A percentile compares a stretch with the other conserved stretches of the same genome.
Evolutionary conservation across 1,140 invertebrate genomes (phyloP).

Genomic region (Rhizoglyphus robini): DNA sequence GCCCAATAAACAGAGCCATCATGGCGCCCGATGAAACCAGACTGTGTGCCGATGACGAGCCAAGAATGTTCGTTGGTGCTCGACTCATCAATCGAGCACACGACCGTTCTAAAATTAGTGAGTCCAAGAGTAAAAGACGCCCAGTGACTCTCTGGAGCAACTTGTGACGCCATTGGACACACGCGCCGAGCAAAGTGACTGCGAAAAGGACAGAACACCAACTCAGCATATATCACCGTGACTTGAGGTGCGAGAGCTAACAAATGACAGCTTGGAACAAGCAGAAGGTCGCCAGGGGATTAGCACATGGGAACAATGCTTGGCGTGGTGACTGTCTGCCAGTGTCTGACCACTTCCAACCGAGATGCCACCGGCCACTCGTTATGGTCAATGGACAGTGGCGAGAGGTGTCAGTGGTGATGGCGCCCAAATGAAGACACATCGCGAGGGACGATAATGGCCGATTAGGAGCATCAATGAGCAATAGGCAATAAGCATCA

Average conservation of each 20-base stretch:
- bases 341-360: too few relatives aligned
- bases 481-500: not conserved
- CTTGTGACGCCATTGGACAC: not conserved
- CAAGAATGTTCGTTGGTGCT: slow-evolving; percentile 3
- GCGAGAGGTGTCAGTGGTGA: too few relatives aligned
- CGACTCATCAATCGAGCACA: slow-evolving; percentile 9
- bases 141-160: not conserved
- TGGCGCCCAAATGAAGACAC: too few relatives aligned
- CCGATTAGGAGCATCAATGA: not conserved
- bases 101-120: slow-evolving; percentile 1
- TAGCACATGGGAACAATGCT: too few relatives aligned
- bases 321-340: too few relatives aligned
- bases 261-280: too few relatives aligned
- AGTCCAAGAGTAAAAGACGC: not conserved
- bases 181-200: not conserved
- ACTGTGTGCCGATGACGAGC: slow-evolving; percentile 13
- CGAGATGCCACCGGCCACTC: too few relatives aligned
- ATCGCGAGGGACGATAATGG: not conserved
- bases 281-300: too few relatives aligned
- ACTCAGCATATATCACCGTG: too few relatives aligned
- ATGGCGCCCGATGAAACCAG: not conserved
- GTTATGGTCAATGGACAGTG: too few relatives aligned
- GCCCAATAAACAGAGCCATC: slow-evolving; percentile 12
- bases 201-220: not conserved
- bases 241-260: too few relatives aligned